Evolutionary conservation across 2,797 vertebrate species (phyloP), one percentile per base, ranked within the genome.

Genomic region (Hybognathus amarus): DNA sequence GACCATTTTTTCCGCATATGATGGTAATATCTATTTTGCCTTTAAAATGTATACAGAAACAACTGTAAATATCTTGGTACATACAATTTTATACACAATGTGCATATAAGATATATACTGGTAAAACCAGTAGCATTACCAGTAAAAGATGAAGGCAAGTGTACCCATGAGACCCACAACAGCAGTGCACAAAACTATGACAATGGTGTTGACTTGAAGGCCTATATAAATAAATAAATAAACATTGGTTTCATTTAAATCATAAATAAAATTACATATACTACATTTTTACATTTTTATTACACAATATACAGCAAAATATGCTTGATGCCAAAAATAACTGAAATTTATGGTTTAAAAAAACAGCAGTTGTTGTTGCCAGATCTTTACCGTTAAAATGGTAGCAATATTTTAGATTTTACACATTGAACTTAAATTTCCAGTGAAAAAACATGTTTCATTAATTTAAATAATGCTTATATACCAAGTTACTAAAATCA

Each of bases 1-100:
- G 94, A 97, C 97, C 97, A 99, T 85, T 95, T 95, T 90, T 96
- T 97, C 86, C 94, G 94, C 68, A 93, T 90, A 63, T 85, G 89
- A 40, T 95, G 93, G 30, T 95, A 94, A 90, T 88, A 94, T 87
- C 91, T 95, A 88, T 97, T 98, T 88, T 97, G 96, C 90, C 98
- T 99, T 85, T 66, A 82, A 91, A 83, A 36, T 7, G 36, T 18
- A 4, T 66, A 27, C 20, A 79, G 27, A n/a, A 56, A 45, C 17
- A 66, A 70, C 9, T 36, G 22, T 66, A 38, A 73, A 54, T 67
- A 76, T 67, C 3, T 36, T 71, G 24, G 15, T 38, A 71, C 45
- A 11, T 59, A 73, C 24, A 71, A 36, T 66, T 47, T 40, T 3
- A 17, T 42, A 20, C 52, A 47, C 11, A 4, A 10, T 83, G 33